A percentile compares a stretch with the other conserved stretches of the same genome.
Evolutionary conservation across 2,113 vertebrate species (phyloP).

Genomic region (Azemiops feae): DNA sequence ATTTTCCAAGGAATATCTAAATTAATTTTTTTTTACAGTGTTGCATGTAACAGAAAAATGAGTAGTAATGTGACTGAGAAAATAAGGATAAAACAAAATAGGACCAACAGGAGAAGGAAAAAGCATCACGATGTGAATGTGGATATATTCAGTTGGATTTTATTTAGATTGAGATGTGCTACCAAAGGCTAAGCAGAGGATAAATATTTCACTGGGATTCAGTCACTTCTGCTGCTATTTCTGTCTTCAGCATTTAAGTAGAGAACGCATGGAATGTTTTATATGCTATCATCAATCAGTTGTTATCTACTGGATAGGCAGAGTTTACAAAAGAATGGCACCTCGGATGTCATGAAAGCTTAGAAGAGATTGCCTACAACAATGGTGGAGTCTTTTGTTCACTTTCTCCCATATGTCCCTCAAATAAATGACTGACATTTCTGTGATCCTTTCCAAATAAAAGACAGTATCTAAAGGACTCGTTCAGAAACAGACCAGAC

Average conservation of each 20-base stretch:
- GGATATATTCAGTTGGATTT: background rate
- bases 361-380: background rate
- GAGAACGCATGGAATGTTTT: constrained; percentile 25
- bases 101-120: background rate
- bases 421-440: constrained; percentile 1
- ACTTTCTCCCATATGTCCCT: background rate
- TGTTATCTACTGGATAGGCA: background rate
- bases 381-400: background rate
- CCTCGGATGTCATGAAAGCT: background rate
- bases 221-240: background rate
- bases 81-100: background rate
- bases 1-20: background rate
- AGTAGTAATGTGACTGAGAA: background rate
- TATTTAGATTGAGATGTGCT: background rate
- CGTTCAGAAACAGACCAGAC: background rate
- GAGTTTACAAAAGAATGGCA: background rate
- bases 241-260: background rate
- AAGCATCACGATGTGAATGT: background rate
- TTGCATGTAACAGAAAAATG: background rate
- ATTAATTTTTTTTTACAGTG: background rate
- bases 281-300: background rate
- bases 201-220: background rate
- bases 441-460: background rate
- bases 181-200: background rate
- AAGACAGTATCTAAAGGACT: background rate